phyloP scores from a whole-genome alignment of 1,140 invertebrate species.

The Diorhabda elongata region DNA sequence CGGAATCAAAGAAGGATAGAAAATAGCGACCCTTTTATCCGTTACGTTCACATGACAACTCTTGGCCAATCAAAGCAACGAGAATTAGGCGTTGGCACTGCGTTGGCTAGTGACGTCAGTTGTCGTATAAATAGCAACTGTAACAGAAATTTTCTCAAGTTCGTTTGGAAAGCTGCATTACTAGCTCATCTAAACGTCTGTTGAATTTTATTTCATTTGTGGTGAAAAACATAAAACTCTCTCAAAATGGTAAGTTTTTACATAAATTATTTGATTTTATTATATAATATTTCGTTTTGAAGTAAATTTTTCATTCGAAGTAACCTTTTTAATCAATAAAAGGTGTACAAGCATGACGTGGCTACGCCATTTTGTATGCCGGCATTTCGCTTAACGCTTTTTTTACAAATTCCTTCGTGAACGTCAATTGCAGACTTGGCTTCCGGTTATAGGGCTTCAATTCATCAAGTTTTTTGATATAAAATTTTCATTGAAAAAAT shows the following conservation, averaged over 20 bases:
- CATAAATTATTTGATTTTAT: neutral
- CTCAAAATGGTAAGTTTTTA: conserved; percentile 29
- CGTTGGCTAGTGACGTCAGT: conserved; percentile 30
- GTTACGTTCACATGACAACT: conserved; percentile 24
- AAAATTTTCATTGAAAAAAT: too few relatives aligned
- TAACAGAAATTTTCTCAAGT: conserved; percentile 4
- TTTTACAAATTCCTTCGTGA: neutral
- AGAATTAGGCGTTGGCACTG: conserved; percentile 24
- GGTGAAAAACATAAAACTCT: conserved; percentile 15
- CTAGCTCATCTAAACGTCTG: conserved; percentile 22
- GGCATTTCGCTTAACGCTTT: neutral
- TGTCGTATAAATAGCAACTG: conserved; percentile 25
- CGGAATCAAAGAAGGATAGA: neutral
- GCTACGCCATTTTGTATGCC: conserved; percentile 13
- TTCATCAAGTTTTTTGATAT: too few relatives aligned
- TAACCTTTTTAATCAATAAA: neutral
- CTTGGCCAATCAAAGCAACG: conserved; percentile 5
- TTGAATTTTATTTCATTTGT: conserved; percentile 20
- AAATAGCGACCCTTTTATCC: conserved; percentile 14
- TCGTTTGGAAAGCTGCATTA: conserved; percentile 28
- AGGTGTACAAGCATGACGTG: neutral
- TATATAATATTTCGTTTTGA: too few relatives aligned
- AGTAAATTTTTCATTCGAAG: neutral
- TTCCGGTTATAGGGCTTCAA: too few relatives aligned
- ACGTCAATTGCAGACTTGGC: too few relatives aligned